phyloP scores from a whole-genome alignment of 2,113 vertebrate genomes.

The Bothrops jararaca region DNA sequence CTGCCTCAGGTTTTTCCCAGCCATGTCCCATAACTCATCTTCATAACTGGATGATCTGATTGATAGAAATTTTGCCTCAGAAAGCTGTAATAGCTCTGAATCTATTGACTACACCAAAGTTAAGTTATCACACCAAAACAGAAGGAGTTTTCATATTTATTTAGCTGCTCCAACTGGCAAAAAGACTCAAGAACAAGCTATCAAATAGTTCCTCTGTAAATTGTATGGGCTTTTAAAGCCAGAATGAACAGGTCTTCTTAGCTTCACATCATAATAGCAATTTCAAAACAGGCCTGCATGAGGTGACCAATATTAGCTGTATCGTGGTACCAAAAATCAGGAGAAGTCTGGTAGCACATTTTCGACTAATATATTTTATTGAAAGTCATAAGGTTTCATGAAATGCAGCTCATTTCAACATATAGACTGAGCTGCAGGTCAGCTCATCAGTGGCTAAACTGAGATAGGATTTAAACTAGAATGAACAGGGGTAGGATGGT shows the following conservation, averaged over 20 bases:
- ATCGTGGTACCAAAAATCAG: not conserved
- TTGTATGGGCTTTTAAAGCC: not conserved
- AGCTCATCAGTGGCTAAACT: not conserved
- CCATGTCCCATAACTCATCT: slow-evolving; percentile 26
- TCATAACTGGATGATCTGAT: not conserved
- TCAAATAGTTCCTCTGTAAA: not conserved
- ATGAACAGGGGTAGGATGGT: not conserved
- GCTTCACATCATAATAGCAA: not conserved
- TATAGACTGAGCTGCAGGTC: not conserved
- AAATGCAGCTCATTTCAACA: not conserved
- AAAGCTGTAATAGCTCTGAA: not conserved
- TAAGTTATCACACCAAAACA: not conserved
- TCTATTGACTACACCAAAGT: not conserved
- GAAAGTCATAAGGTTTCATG: not conserved
- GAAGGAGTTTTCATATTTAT: not conserved
- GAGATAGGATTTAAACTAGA: not conserved
- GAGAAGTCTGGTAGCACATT: not conserved
- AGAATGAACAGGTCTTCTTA: not conserved
- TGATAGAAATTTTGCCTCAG: not conserved
- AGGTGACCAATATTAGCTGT: not conserved
- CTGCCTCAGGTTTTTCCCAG: slow-evolving; percentile 47
- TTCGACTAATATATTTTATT: not conserved
- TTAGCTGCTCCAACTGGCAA: not conserved
- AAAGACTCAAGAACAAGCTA: not conserved
- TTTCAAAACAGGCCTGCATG: not conserved